Evolutionary conservation across 2,113 vertebrate species (phyloP), one percentile per base, ranked within the genome.

Genomic region (Oceanodroma tethys): DNA sequence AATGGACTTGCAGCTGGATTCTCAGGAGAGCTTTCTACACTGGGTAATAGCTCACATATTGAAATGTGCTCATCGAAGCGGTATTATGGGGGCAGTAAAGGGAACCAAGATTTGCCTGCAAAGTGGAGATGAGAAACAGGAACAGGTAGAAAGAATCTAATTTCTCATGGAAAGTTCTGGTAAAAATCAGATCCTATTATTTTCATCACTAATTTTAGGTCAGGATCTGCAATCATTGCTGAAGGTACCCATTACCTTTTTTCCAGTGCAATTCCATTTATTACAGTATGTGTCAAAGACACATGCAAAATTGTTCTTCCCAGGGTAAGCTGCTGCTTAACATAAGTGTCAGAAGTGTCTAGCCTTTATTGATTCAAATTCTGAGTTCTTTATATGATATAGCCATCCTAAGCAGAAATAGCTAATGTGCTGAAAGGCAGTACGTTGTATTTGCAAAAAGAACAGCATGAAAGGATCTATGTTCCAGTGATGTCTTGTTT

Each of bases 141-240:
- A 87, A 38, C 11, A 68, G 60, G 47, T 74, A 67, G 59, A 91
- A 79, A 75, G 2, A 82, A 73, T 32, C 53, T 66, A 81, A 81
- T 48, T 91, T 97, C 42, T 95, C 86, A 16, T 53, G 53, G 50
- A 97, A 97, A 94, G 71, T 73, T 95, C 43, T 71, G 95, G 27
- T 53, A 59, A 91, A 93, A 90, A 75, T 70, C 32, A 88, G 43
- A 66, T 8, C 38, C 23, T 58, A 53, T 60, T 72, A 86, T 91
- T 94, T 96, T 90, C 14, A 55, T 81, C 70, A 66, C 70, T 94
- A 75, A 91, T 88, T 96, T 82, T 75, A 78, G 53, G 32, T 21
- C 58, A 72, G 32, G 62, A 67, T 84, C 80, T 84, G 43, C 52
- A 90, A 65, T 55, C 1, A 0, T 12, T 71, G 34, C 11, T 93